Conservation (phyloP, 2,113 vertebrate species). For the Sturnus vulgaris region DNA sequence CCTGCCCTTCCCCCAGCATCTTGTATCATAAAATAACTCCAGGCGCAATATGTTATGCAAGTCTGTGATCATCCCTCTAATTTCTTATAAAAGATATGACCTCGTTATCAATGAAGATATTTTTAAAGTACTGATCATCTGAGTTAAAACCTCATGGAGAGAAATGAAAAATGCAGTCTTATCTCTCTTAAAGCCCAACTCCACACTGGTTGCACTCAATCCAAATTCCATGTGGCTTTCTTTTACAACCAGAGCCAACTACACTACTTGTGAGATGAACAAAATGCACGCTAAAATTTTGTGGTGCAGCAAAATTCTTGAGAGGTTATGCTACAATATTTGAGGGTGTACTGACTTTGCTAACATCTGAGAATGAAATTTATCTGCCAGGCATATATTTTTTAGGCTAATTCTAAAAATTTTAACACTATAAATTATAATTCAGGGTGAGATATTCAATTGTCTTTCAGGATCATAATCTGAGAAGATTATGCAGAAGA, state of each 20-base stretch:
- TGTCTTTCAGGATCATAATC: neutral
- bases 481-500: neutral
- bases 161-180: slow-evolving; percentile 22
- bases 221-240: neutral
- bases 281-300: neutral
- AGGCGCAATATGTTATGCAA: slow-evolving; percentile 59
- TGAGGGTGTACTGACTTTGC: neutral
- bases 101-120: slow-evolving; percentile 62
- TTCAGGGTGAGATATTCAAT: neutral
- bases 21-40: slow-evolving; percentile 60
- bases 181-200: slow-evolving; percentile 6
- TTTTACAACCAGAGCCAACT: neutral
- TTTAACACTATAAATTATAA: neutral
- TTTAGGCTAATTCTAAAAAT: neutral
- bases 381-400: neutral
- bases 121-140: slow-evolving; percentile 59
- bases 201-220: neutral
- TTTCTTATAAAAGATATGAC: slow-evolving; percentile 66
- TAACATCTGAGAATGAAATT: neutral
- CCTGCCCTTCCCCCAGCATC: slow-evolving; percentile 46
- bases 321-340: neutral
- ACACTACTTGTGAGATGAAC: neutral
- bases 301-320: neutral
- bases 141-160: slow-evolving; percentile 19
- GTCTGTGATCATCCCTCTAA: slow-evolving; percentile 58